phyloP scores from a whole-genome alignment of 2,797 vertebrate genomes.

The Ctenosaura bakeri region DNA sequence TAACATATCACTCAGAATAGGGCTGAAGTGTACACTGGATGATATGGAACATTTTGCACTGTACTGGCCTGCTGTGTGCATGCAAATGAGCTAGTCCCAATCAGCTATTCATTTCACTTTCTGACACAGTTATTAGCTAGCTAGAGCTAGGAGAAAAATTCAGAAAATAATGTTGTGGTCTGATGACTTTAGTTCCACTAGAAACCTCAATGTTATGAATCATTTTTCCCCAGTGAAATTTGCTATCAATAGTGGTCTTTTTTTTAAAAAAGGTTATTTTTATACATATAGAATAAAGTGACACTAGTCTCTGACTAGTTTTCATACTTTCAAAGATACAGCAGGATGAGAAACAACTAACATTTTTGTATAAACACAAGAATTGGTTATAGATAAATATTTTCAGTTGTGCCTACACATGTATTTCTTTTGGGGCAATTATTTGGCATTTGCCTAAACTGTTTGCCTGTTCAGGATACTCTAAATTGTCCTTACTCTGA shows the following conservation, averaged over 20 bases:
- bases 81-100: not conserved
- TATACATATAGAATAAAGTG: not conserved
- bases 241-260: not conserved
- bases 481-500: not conserved
- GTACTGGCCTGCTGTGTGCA: rapidly evolving
- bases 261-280: not conserved
- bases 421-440: not conserved
- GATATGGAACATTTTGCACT: constrained; percentile 26
- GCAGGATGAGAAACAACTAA: not conserved
- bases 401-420: not conserved
- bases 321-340: not conserved
- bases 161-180: not conserved
- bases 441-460: not conserved
- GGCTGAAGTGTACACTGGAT: constrained; percentile 34
- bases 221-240: not conserved
- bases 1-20: not conserved
- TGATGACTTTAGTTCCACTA: not conserved
- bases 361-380: not conserved
- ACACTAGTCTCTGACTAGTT: not conserved
- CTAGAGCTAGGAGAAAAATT: rapidly evolving
- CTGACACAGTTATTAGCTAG: constrained; percentile 10
- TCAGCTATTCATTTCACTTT: constrained; percentile 26
- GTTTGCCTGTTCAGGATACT: not conserved
- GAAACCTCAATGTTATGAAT: not conserved
- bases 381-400: not conserved